Conservation (phyloP, 2,113 vertebrate species). For the Sorex fumeus region DNA sequence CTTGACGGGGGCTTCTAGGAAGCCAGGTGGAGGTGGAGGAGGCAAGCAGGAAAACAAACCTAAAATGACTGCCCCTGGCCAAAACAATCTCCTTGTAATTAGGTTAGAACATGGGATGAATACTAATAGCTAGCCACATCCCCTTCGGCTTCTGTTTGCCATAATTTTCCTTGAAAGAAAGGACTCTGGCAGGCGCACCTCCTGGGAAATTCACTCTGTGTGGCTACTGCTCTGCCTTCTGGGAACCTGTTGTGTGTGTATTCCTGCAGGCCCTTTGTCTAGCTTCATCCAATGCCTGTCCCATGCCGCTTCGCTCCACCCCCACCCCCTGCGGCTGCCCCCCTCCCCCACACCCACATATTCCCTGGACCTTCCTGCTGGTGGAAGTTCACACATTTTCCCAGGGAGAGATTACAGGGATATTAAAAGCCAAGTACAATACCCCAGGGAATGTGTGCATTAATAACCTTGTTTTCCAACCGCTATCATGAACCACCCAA, state of each 20-base stretch:
- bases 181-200: conserved; percentile 38
- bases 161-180: conserved; percentile 73
- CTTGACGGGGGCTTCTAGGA: conserved; percentile 76
- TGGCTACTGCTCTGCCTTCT: conserved; percentile 57
- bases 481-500: conserved; percentile 70
- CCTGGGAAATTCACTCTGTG: conserved; percentile 68
- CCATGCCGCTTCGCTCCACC: too few relatives aligned
- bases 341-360: neutral
- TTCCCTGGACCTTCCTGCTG: conserved; percentile 34
- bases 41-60: conserved; percentile 75
- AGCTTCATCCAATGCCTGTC: conserved; percentile 60
- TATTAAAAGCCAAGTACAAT: conserved; percentile 74
- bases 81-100: conserved; percentile 82
- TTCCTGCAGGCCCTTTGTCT: conserved; percentile 60
- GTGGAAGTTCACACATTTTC: conserved; percentile 62
- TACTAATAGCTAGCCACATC: conserved; percentile 72
- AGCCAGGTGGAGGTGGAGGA: conserved; percentile 77
- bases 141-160: conserved; percentile 41
- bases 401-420: conserved; percentile 68
- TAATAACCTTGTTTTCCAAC: conserved; percentile 81
- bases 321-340: too few relatives aligned
- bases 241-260: conserved; percentile 50
- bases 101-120: conserved; percentile 77
- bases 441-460: conserved; percentile 65
- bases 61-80: conserved; percentile 80